phyloP scores from a whole-genome alignment of 2,888 invertebrate genomes.

The Phyllotreta cruciferae region DNA sequence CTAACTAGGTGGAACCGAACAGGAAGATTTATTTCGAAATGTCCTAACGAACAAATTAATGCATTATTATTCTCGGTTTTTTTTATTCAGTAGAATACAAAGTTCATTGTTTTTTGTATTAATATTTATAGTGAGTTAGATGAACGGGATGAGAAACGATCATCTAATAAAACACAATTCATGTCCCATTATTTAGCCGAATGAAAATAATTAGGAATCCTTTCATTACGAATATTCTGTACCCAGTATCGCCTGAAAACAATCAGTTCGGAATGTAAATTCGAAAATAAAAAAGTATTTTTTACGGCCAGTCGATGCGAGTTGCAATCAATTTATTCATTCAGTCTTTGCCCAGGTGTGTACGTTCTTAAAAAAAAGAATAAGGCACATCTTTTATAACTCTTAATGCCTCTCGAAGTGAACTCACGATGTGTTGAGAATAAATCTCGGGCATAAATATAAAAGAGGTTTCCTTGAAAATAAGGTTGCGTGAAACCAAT shows the following conservation, averaged over 20 bases:
- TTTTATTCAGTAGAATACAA: neutral
- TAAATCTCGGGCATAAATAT: conserved; percentile 15
- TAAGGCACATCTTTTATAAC: conserved; percentile 13
- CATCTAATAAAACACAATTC: no score
- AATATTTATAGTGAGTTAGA: no score
- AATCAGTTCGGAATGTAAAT: no score
- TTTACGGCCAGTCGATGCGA: no score
- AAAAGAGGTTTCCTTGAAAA: conserved; percentile 18
- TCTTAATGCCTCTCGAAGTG: conserved; percentile 17
- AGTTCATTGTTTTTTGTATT: neutral
- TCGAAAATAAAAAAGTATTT: no score
- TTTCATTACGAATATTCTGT: no score
- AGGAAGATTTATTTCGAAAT: conserved; percentile 9
- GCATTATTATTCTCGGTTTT: neutral
- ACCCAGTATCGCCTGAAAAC: no score
- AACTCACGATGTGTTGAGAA: conserved; percentile 9
- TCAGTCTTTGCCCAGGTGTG: conserved; percentile 16
- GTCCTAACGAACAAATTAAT: neutral
- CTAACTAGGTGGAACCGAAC: conserved; percentile 14
- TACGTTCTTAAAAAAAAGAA: conserved; percentile 13
- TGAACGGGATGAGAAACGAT: no score
- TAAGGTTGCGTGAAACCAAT: conserved; percentile 6
- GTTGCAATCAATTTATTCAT: conserved; percentile 7
- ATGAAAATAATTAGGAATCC: no score
- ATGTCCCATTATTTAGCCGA: no score